Conservation (phyloP, 2,888 invertebrate species). For the Dilophus febrilis region DNA sequence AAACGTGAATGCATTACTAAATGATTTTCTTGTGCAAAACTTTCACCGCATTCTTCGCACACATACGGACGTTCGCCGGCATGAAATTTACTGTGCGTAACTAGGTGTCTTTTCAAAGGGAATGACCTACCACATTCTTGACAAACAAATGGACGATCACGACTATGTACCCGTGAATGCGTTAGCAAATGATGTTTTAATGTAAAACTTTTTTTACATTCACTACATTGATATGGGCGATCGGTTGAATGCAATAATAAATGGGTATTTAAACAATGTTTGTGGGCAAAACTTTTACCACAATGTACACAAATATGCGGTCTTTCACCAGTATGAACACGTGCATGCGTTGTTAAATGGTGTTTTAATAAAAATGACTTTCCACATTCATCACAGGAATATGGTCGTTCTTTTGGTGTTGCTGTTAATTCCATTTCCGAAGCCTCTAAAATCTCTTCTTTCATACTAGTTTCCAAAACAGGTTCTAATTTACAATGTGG, state of each 20-base stretch:
- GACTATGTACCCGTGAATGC: constrained; percentile 60
- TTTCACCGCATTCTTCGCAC: constrained; percentile 81
- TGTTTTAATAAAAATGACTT: constrained; percentile 71
- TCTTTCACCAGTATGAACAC: constrained; percentile 65
- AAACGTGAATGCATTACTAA: constrained; percentile 45
- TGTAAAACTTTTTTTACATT: constrained; percentile 76
- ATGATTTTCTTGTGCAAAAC: constrained; percentile 80
- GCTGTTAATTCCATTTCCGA: neutral
- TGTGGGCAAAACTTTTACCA: constrained; percentile 65
- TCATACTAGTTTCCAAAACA: constrained; percentile 30
- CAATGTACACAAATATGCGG: constrained; percentile 65
- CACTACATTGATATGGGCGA: constrained; percentile 64
- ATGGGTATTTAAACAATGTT: constrained; percentile 70
- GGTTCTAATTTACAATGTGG: constrained; percentile 30
- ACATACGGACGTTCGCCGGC: constrained; percentile 72
- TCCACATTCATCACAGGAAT: constrained; percentile 66
- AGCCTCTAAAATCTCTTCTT: constrained; percentile 18
- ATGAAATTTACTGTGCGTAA: constrained; percentile 74
- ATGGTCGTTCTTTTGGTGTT: constrained; percentile 49
- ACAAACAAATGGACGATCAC: constrained; percentile 67
- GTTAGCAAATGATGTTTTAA: constrained; percentile 70
- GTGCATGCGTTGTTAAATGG: constrained; percentile 66
- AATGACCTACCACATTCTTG: constrained; percentile 69
- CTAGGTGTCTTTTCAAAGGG: constrained; percentile 63
- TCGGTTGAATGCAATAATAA: constrained; percentile 63